Evolutionary conservation across 2,888 invertebrate genomes (phyloP).

Genomic region (Deilephila elpenor): DNA sequence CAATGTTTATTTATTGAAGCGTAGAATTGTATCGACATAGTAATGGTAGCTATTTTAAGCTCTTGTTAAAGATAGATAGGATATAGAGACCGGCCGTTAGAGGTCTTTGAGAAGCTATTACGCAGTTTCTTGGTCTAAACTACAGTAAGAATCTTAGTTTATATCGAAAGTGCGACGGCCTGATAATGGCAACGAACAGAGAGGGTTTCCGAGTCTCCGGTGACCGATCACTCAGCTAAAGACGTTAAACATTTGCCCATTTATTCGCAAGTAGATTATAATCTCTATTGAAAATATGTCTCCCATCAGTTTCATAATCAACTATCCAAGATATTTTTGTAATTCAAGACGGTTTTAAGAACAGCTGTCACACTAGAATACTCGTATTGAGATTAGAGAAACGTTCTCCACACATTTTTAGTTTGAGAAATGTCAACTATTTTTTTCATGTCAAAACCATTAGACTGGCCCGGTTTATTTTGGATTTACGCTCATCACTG

Average conservation of each 20-base stretch:
- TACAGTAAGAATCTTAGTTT: too few relatives aligned
- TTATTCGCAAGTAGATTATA: background rate
- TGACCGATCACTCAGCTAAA: background rate
- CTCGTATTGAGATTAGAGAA: background rate
- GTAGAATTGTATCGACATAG: too few relatives aligned
- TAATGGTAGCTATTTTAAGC: too few relatives aligned
- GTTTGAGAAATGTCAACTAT: constrained; percentile 20
- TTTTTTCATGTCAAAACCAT: constrained; percentile 23
- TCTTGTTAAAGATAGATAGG: too few relatives aligned
- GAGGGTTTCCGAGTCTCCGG: background rate
- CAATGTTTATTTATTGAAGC: too few relatives aligned
- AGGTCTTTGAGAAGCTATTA: too few relatives aligned
- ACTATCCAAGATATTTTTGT: too few relatives aligned
- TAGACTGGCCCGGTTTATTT: constrained; percentile 9
- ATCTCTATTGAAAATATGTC: background rate
- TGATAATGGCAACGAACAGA: background rate
- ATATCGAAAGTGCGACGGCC: background rate
- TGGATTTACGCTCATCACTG: constrained; percentile 25
- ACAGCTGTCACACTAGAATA: background rate
- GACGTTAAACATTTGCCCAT: background rate
- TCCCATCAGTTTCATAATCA: too few relatives aligned
- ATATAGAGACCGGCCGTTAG: too few relatives aligned
- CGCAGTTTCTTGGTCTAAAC: too few relatives aligned
- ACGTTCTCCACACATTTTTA: background rate
- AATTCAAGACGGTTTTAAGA: background rate